Percentiles rank a stretch among this genome's conserved stretches.
Evolutionary conservation across 2,888 invertebrate genomes (phyloP).

Genomic region (Drosophila stalkeri): DNA sequence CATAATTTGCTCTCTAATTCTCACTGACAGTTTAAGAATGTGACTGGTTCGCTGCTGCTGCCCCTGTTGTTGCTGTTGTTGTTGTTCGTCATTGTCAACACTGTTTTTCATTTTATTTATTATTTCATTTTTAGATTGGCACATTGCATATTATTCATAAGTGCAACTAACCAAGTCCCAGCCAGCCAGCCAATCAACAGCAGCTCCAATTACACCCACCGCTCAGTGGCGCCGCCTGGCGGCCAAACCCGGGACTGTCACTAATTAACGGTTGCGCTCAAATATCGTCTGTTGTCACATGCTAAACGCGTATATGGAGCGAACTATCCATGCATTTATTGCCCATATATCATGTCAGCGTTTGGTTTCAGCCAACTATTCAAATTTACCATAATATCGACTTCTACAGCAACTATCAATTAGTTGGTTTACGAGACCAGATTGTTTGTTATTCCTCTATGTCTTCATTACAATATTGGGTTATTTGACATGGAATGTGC

Average conservation of each 20-base stretch:
- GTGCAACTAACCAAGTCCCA: constrained; percentile 39
- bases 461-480: neutral
- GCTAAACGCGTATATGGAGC: constrained; percentile 35
- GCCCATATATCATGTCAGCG: constrained; percentile 4
- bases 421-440: constrained; percentile 11
- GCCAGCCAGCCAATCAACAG: constrained; percentile 16
- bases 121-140: constrained; percentile 33
- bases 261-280: constrained; percentile 57
- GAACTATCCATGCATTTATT: constrained; percentile 5
- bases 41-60: constrained; percentile 37
- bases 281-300: constrained; percentile 54
- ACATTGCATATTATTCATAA: constrained; percentile 54
- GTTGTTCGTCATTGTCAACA: constrained; percentile 55
- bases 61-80: constrained; percentile 19
- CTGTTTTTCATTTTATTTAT: constrained; percentile 8
- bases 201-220: constrained; percentile 63
- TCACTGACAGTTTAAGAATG: constrained; percentile 73
- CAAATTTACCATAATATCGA: neutral
- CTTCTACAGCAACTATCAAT: neutral
- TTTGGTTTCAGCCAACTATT: constrained; percentile 7
- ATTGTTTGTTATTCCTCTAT: neutral
- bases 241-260: constrained; percentile 37
- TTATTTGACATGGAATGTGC: neutral
- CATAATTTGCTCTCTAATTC: constrained; percentile 78
- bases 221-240: constrained; percentile 50